phyloP scores from a whole-genome alignment of 2,113 vertebrate species.

The Upupa epops region DNA sequence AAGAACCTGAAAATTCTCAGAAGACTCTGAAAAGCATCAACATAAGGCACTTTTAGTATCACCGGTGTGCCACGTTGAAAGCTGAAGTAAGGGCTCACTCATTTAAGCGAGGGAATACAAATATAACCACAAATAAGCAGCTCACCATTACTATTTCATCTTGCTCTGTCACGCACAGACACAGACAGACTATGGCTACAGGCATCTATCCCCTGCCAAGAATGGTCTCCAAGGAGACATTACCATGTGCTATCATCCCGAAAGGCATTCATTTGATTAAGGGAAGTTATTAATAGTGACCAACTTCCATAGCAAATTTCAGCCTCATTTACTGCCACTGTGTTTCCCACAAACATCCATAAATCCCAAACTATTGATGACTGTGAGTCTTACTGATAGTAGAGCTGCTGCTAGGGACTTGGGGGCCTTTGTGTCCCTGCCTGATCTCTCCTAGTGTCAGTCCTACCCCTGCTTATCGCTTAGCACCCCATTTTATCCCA shows the following conservation, averaged over 20 bases:
- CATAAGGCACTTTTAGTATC: not conserved
- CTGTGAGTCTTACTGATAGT: not conserved
- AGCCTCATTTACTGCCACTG: not conserved
- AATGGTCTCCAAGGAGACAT: constrained; percentile 8
- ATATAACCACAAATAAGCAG: not conserved
- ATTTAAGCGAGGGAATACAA: not conserved
- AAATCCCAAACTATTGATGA: not conserved
- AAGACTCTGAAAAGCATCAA: not conserved
- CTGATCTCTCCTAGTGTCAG: not conserved
- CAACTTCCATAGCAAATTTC: not conserved
- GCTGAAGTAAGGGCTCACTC: not conserved
- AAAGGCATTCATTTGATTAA: constrained; percentile 20
- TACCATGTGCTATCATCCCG: not conserved
- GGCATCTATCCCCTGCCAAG: not conserved
- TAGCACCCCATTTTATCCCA: not conserved
- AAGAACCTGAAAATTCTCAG: not conserved
- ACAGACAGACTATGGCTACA: not conserved
- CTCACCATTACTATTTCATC: not conserved
- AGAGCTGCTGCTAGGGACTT: not conserved
- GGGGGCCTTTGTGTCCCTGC: not conserved
- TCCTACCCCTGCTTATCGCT: not conserved
- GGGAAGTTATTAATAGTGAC: constrained; percentile 22
- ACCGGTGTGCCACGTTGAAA: not conserved
- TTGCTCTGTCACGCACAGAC: not conserved
- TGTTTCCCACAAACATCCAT: not conserved